phyloP scores from a whole-genome alignment of 2,113 vertebrate genomes.

The Calypte anna region DNA sequence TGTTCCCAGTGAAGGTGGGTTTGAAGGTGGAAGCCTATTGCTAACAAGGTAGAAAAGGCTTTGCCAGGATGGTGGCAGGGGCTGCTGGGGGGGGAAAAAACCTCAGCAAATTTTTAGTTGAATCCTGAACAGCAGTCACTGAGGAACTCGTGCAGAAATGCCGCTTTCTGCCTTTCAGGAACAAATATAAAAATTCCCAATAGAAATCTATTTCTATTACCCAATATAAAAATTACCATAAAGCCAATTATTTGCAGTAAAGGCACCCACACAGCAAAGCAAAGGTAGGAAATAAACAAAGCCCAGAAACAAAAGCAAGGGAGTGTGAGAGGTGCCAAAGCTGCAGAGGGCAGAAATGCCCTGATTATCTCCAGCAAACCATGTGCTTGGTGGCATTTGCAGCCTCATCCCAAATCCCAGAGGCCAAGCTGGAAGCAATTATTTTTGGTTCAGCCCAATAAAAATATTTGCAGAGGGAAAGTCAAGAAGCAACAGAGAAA shows the following conservation, averaged over 20 bases:
- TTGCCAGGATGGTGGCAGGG: background rate
- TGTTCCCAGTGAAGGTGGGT: background rate
- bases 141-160: background rate
- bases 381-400: background rate
- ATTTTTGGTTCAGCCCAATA: background rate
- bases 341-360: background rate
- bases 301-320: background rate
- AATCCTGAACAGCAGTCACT: background rate
- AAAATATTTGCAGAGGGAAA: slow-evolving; percentile 6
- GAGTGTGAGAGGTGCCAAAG: background rate
- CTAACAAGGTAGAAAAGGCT: background rate
- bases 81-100: background rate
- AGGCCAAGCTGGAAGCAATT: background rate
- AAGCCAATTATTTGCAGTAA: background rate
- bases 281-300: background rate
- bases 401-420: background rate
- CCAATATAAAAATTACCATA: background rate
- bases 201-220: no score
- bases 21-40: background rate
- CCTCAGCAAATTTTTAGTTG: background rate
- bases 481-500: background rate
- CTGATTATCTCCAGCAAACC: background rate
- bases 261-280: accelerated
- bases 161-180: background rate
- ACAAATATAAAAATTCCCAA: background rate